These are phyloP conservation scores for Bombus affinis DNA, from an alignment of 1,140 invertebrate species.

Conservation along the genomic window DNA sequence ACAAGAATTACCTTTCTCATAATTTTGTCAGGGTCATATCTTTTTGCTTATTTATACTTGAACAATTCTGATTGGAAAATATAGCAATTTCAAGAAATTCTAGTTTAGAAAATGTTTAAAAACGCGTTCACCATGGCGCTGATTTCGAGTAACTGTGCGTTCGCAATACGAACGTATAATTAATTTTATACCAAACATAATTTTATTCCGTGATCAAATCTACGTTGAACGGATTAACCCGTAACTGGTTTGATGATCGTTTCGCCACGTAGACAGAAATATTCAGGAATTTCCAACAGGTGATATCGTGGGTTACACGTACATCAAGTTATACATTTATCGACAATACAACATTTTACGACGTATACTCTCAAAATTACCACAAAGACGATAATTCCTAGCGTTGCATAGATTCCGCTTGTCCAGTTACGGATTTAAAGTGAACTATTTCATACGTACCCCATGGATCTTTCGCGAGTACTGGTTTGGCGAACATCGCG, in stretches of 20 bases:
- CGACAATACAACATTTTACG: background rate
- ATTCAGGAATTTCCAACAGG: background rate
- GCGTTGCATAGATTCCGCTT: background rate
- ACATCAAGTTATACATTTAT: background rate
- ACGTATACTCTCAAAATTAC: background rate
- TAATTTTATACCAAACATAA: background rate
- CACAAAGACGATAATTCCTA: background rate
- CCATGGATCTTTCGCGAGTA: conserved; percentile 98
- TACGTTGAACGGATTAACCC: no score
- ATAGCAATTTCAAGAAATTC: no score
- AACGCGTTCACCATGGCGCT: no score
- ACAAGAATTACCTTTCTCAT: background rate
- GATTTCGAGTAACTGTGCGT: no score
- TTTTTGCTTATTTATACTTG: no score
- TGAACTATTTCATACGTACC: conserved; percentile 82
- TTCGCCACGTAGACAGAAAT: background rate
- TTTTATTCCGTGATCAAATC: background rate
- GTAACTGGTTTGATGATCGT: background rate
- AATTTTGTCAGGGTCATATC: background rate
- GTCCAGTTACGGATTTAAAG: background rate
- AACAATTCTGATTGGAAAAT: no score
- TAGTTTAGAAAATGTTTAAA: no score
- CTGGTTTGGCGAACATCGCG: conserved; percentile 91
- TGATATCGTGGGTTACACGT: background rate
- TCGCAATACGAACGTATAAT: no score